phyloP scores from a whole-genome alignment of 2,797 vertebrate genomes.

The Catamblyrhynchus diadema region DNA sequence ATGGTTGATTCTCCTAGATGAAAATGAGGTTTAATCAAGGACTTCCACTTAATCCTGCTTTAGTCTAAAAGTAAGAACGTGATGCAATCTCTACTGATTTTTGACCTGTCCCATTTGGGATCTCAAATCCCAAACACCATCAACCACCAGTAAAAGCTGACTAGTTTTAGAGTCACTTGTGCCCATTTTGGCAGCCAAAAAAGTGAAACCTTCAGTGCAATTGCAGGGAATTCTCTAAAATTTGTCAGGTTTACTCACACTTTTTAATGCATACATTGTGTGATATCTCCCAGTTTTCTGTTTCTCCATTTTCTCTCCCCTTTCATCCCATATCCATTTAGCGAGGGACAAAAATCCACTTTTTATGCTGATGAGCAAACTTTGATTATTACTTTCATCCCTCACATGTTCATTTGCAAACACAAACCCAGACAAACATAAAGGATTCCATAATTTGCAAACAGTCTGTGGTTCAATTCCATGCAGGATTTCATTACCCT shows the following conservation, averaged over 20 bases:
- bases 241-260: background rate
- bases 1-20: background rate
- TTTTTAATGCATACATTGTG: fast-evolving
- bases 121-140: background rate
- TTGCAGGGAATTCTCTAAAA: background rate
- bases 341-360: background rate
- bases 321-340: background rate
- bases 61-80: background rate
- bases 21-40: background rate
- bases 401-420: background rate
- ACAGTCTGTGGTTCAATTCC: background rate
- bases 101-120: background rate
- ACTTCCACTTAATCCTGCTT: background rate
- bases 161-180: background rate
- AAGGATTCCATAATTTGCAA: background rate
- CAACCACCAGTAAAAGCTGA: background rate
- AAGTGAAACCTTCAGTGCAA: background rate
- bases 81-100: background rate
- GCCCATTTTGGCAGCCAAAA: background rate
- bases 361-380: background rate
- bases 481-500: background rate
- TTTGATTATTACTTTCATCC: background rate
- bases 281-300: background rate
- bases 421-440: background rate
- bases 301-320: background rate